Evolutionary conservation across 2,113 vertebrate species (phyloP).

Genomic region (Brachyhypopomus occidentalis): DNA sequence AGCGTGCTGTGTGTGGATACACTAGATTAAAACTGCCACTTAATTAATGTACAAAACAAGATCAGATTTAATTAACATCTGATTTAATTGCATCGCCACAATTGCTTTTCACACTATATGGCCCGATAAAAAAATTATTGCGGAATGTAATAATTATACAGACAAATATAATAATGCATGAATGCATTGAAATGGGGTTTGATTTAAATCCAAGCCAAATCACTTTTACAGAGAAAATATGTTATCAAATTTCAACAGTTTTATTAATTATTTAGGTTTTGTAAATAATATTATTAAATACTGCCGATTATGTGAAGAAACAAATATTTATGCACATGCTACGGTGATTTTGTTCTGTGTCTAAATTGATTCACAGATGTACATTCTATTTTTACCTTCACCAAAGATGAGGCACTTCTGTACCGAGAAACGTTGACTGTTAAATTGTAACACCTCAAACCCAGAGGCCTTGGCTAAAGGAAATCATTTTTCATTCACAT

Average conservation of each 20-base stretch:
- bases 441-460: background rate
- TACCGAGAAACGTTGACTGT: background rate
- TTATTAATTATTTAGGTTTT: constrained; percentile 65
- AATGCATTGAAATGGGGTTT: constrained; percentile 62
- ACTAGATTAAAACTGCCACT: constrained; percentile 80
- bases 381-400: constrained; percentile 8
- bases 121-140: constrained; percentile 69
- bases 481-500: background rate
- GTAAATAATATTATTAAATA: constrained; percentile 77
- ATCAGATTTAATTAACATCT: constrained; percentile 84
- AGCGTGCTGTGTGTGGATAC: constrained; percentile 72
- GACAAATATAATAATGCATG: constrained; percentile 68
- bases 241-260: constrained; percentile 72
- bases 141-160: constrained; percentile 72
- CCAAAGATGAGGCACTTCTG: background rate
- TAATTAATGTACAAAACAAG: constrained; percentile 82
- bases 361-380: constrained; percentile 41
- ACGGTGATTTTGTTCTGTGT: background rate
- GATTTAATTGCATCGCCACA: constrained; percentile 79
- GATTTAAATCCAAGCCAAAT: constrained; percentile 71
- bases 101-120: constrained; percentile 67
- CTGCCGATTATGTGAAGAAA: constrained; percentile 64
- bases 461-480: background rate
- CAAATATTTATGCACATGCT: constrained; percentile 28
- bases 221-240: constrained; percentile 71